Conservation (phyloP, 2,888 invertebrate species). For the Falcaria lacertinaria region DNA sequence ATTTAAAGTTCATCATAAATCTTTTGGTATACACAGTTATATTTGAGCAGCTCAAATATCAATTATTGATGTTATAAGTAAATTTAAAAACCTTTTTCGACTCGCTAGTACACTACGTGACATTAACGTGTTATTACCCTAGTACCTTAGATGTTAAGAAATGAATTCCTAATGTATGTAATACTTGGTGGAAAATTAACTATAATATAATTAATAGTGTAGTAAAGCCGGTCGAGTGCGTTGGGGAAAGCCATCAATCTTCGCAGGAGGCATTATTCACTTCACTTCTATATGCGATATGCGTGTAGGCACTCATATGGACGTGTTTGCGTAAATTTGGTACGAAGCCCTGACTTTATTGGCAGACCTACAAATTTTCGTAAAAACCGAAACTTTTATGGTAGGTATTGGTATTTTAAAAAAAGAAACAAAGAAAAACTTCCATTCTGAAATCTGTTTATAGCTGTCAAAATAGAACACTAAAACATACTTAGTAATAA, state of each 20-base stretch:
- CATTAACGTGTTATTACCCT: no score
- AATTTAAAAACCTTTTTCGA: neutral
- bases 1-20: no score
- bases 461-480: no score
- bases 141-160: neutral
- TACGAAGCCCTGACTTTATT: conserved; percentile 11
- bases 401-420: no score
- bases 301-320: conserved; percentile 14
- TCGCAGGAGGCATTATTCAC: conserved; percentile 25
- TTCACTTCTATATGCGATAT: no score
- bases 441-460: no score
- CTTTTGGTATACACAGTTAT: no score
- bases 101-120: neutral
- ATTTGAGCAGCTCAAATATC: no score
- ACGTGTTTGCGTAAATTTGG: conserved; percentile 11
- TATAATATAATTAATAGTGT: neutral
- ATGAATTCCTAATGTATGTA: neutral
- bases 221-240: conserved; percentile 15
- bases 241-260: conserved; percentile 31
- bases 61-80: no score
- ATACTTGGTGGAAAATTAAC: neutral
- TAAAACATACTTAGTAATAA: no score
- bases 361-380: neutral
- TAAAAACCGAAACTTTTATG: neutral
- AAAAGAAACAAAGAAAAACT: no score